A percentile compares a stretch with the other conserved stretches of the same genome.
Evolutionary conservation across 2,797 vertebrate genomes (phyloP).

Genomic region (Psittacula echo): DNA sequence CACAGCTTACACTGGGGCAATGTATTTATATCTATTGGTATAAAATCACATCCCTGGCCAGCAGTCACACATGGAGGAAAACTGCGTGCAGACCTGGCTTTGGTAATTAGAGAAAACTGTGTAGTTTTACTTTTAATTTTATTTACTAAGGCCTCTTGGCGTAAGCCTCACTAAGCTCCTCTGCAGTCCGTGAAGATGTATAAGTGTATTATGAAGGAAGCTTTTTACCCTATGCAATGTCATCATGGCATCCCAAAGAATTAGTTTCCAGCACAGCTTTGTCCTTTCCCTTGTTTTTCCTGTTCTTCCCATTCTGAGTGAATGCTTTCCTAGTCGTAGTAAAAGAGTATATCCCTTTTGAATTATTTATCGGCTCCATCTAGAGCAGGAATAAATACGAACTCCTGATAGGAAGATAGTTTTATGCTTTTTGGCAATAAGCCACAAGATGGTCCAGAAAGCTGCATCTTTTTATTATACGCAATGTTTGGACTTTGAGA

Average conservation of each 20-base stretch:
- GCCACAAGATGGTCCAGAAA: slow-evolving; percentile 11
- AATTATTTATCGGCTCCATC: slow-evolving; percentile 43
- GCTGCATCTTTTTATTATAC: background rate
- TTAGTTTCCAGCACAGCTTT: background rate
- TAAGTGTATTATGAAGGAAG: background rate
- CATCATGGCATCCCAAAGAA: background rate
- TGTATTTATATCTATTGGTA: background rate
- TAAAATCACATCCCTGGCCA: background rate
- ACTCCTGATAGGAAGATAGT: slow-evolving; percentile 11
- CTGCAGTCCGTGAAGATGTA: background rate
- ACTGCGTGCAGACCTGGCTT: background rate
- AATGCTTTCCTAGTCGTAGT: background rate
- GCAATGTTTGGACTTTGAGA: background rate
- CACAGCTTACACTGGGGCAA: background rate
- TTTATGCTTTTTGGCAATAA: slow-evolving; percentile 31
- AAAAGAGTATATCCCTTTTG: slow-evolving; percentile 40
- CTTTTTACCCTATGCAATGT: background rate
- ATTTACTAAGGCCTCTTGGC: background rate
- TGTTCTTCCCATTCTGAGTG: background rate
- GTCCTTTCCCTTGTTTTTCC: background rate
- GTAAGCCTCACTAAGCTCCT: background rate
- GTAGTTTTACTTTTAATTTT: background rate
- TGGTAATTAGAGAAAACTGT: background rate
- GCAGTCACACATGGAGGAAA: background rate
- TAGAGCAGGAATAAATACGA: slow-evolving; percentile 23